phyloP scores from a whole-genome alignment of 2,888 invertebrate genomes.

The Cephus rjabovi region DNA sequence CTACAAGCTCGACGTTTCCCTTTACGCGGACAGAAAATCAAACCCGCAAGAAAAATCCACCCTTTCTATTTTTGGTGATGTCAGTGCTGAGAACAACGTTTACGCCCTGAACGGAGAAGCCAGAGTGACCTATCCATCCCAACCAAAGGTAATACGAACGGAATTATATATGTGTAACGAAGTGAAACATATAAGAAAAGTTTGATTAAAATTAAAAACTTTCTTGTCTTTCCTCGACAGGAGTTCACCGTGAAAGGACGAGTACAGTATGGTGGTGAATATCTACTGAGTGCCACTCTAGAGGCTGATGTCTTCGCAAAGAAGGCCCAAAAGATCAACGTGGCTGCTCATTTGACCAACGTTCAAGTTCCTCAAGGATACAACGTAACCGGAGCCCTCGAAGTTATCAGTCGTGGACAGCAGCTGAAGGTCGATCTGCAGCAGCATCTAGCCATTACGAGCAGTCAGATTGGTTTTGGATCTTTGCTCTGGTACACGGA shows the following conservation, averaged over 20 bases:
- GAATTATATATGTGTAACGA: constrained; percentile 13
- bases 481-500: constrained; percentile 57
- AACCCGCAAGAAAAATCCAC: constrained; percentile 78
- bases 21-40: constrained; percentile 79
- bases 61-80: constrained; percentile 70
- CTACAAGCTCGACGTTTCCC: constrained; percentile 72
- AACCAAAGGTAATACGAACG: constrained; percentile 69
- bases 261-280: constrained; percentile 63
- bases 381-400: constrained; percentile 63
- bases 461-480: constrained; percentile 55
- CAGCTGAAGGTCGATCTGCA: constrained; percentile 59
- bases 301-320: constrained; percentile 73
- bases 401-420: constrained; percentile 68
- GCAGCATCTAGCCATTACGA: constrained; percentile 55
- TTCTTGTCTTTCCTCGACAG: constrained; percentile 38
- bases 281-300: constrained; percentile 62
- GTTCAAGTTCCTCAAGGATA: constrained; percentile 55
- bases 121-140: constrained; percentile 76
- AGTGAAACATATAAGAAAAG: neutral
- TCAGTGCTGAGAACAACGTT: constrained; percentile 68
- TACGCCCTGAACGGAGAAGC: constrained; percentile 70
- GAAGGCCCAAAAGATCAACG: constrained; percentile 70
- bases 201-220: neutral
- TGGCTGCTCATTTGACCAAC: constrained; percentile 55
- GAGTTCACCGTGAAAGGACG: constrained; percentile 68